phyloP scores from a whole-genome alignment of 2,888 invertebrate genomes.

The Tipula confusa region DNA sequence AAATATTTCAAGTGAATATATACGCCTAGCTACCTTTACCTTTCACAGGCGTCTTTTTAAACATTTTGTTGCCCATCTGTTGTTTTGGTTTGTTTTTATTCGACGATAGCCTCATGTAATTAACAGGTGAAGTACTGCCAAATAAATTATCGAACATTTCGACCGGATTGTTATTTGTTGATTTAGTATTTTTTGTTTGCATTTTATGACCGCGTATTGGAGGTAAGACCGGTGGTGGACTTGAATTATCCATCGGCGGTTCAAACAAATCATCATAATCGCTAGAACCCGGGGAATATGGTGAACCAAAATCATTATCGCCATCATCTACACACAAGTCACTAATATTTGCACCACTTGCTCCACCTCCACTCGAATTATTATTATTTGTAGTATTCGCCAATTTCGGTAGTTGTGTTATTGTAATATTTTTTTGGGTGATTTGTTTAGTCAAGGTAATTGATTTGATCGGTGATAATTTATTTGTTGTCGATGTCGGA shows the following conservation, averaged over 20 bases:
- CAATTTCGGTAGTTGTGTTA: background rate
- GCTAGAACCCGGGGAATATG: constrained; percentile 85
- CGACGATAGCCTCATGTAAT: constrained; percentile 38
- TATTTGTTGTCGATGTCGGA: constrained; percentile 27
- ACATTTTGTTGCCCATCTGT: background rate
- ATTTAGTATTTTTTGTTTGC: constrained; percentile 36
- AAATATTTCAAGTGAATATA: background rate
- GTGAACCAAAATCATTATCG: constrained; percentile 71
- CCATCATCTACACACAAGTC: constrained; percentile 49
- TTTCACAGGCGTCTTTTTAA: constrained; percentile 42
- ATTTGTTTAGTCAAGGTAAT: background rate
- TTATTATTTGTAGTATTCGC: constrained; percentile 46
- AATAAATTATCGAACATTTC: constrained; percentile 63
- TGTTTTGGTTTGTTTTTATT: background rate
- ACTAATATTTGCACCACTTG: constrained; percentile 37
- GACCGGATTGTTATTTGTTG: constrained; percentile 39
- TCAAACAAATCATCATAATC: constrained; percentile 84
- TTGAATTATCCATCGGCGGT: constrained; percentile 55
- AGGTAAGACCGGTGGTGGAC: constrained; percentile 26
- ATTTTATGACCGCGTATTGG: background rate
- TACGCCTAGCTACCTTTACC: constrained; percentile 41
- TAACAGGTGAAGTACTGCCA: constrained; percentile 53
- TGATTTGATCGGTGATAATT: constrained; percentile 28
- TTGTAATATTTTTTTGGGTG: background rate
- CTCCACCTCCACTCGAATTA: constrained; percentile 41